These are phyloP conservation scores for Carpatolechia fugitivella DNA, from an alignment of 2,888 invertebrate genomes.

Conservation along the genomic window DNA sequence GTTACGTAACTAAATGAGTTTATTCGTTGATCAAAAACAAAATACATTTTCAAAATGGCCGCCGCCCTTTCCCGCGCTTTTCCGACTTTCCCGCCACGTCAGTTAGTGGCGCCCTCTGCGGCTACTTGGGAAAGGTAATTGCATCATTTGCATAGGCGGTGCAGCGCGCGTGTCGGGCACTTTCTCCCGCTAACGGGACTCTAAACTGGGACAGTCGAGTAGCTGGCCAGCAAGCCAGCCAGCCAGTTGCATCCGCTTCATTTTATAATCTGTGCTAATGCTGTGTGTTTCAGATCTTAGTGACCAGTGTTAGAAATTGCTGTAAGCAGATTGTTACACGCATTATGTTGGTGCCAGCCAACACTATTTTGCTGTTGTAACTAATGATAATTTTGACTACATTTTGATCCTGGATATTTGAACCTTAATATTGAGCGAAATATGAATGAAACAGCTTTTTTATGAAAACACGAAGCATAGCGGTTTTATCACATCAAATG, in stretches of 20 bases:
- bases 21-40: not conserved
- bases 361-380: no score
- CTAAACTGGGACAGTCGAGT: slow-evolving; percentile 48
- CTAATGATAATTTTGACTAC: no score
- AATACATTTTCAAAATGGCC: not conserved
- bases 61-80: slow-evolving; percentile 10
- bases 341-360: no score
- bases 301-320: no score
- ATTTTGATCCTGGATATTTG: no score
- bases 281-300: not conserved
- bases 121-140: slow-evolving; percentile 45
- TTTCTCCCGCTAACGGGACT: slow-evolving; percentile 72
- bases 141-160: slow-evolving; percentile 74
- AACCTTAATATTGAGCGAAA: no score
- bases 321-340: no score
- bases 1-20: not conserved
- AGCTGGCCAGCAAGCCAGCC: not conserved
- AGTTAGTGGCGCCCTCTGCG: slow-evolving; percentile 25
- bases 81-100: slow-evolving; percentile 16
- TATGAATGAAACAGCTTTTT: no score
- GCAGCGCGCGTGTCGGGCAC: slow-evolving; percentile 53
- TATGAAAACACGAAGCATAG: no score
- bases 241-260: slow-evolving; percentile 12
- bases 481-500: no score
- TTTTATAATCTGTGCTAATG: slow-evolving; percentile 5